Evolutionary conservation across 2,888 invertebrate genomes (phyloP).

Genomic region (Heteropelma amictum): DNA sequence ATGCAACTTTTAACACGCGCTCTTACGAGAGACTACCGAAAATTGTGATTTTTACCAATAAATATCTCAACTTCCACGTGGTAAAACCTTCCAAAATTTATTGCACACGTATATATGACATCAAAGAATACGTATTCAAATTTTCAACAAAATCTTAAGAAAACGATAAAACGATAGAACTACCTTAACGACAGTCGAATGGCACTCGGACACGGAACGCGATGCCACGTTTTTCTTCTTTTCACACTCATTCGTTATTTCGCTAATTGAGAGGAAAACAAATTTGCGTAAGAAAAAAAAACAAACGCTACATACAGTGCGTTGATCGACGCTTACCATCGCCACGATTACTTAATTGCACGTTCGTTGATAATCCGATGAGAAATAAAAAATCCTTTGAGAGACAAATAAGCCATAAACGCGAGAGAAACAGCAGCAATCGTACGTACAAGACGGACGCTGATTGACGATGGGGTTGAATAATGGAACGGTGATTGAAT

Average conservation of each 20-base stretch:
- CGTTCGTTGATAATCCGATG: constrained; percentile 4
- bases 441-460: constrained; percentile 1
- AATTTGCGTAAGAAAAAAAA: background rate
- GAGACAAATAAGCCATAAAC: background rate
- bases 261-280: background rate
- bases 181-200: too few relatives aligned
- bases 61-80: too few relatives aligned
- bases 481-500: constrained; percentile 6
- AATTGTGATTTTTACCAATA: too few relatives aligned
- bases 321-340: constrained; percentile 41
- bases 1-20: too few relatives aligned
- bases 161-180: too few relatives aligned
- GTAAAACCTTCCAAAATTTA: too few relatives aligned
- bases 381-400: background rate
- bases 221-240: too few relatives aligned
- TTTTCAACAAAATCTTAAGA: too few relatives aligned
- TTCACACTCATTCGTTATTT: constrained; percentile 2
- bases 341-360: constrained; percentile 37
- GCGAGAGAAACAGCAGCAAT: background rate
- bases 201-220: too few relatives aligned
- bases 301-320: constrained; percentile 45
- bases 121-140: too few relatives aligned
- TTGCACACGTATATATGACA: too few relatives aligned
- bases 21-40: too few relatives aligned
- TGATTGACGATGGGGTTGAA: constrained; percentile 20